Conservation (phyloP, 2,888 invertebrate species). For the Choristoneura rosaceana region DNA sequence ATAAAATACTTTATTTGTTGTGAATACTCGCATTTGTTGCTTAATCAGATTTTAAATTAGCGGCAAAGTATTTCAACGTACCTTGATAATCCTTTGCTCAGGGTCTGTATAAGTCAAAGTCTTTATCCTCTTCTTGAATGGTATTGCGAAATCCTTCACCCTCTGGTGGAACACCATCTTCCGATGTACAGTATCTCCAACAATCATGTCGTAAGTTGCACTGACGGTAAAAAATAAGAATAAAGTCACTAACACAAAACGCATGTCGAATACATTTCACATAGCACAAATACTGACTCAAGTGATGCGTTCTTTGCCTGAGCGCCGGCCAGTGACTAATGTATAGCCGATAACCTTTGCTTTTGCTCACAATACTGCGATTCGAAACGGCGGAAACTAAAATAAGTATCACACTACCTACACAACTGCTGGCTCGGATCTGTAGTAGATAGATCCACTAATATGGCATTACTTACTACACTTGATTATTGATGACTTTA, state of each 20-base stretch:
- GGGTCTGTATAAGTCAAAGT: conserved; percentile 70
- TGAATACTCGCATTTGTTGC: not conserved
- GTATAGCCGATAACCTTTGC: conserved; percentile 63
- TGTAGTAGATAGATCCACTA: not conserved
- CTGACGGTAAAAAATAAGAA: conserved; percentile 61
- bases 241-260: conserved; percentile 52
- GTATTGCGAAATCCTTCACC: conserved; percentile 79
- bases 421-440: conserved; percentile 14
- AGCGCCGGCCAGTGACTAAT: conserved; percentile 54
- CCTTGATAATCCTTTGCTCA: conserved; percentile 76
- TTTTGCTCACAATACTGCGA: conserved; percentile 49
- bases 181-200: conserved; percentile 77
- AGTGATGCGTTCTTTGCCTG: conserved; percentile 47
- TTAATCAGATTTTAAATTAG: not conserved
- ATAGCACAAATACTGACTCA: conserved; percentile 44
- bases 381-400: conserved; percentile 27
- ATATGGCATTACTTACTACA: not conserved
- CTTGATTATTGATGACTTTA: not conserved
- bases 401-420: conserved; percentile 20
- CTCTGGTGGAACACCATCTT: conserved; percentile 82
- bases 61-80: conserved; percentile 42
- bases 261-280: conserved; percentile 67
- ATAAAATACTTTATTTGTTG: too few relatives aligned
- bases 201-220: conserved; percentile 73
- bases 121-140: conserved; percentile 78